Percentiles rank a stretch among this genome's conserved stretches.
phyloP scores from a whole-genome alignment of 2,113 vertebrate genomes.

The Butorides virescens region DNA sequence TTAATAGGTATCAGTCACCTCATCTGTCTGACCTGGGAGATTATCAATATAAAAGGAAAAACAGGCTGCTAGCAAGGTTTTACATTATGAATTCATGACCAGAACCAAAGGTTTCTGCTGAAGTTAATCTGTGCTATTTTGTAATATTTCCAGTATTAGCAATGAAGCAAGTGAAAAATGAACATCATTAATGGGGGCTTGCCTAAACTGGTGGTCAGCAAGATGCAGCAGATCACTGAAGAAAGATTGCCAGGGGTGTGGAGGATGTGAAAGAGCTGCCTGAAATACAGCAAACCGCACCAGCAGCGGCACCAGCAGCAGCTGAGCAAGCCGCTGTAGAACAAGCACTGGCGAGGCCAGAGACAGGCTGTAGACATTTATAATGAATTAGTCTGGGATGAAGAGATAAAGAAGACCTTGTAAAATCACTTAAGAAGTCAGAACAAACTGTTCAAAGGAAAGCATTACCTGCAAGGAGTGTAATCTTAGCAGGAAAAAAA shows the following conservation, averaged over 20 bases:
- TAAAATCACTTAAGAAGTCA: not conserved
- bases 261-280: not conserved
- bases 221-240: not conserved
- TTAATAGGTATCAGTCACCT: not conserved
- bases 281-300: not conserved
- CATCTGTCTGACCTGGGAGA: not conserved
- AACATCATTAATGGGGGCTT: not conserved
- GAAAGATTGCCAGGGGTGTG: not conserved
- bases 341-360: not conserved
- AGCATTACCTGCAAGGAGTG: not conserved
- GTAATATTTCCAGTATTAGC: not conserved
- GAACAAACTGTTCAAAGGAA: not conserved
- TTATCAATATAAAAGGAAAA: not conserved
- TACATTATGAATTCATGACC: not conserved
- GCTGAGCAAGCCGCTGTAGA: not conserved
- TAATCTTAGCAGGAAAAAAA: not conserved
- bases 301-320: not conserved
- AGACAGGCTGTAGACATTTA: not conserved
- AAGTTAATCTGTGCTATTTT: not conserved
- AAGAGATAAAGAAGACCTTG: not conserved
- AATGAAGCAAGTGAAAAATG: not conserved
- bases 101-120: not conserved
- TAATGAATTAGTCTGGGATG: slow-evolving; percentile 6
- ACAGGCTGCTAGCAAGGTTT: not conserved
- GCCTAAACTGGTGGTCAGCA: not conserved